phyloP scores from a whole-genome alignment of 1,140 invertebrate species.

The Drosophila pallidifrons region DNA sequence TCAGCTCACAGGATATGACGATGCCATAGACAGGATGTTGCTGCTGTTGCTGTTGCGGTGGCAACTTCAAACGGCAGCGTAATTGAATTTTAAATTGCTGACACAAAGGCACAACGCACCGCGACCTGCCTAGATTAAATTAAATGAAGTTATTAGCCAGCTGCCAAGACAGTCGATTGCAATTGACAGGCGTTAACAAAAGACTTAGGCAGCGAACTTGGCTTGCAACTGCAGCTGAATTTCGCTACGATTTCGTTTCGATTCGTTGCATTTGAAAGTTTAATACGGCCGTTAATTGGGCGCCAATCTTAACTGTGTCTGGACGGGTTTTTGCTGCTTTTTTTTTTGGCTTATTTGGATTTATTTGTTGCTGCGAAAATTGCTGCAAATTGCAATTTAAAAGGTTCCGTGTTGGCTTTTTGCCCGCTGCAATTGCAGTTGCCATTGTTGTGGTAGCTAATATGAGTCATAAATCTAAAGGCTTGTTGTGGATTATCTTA shows the following conservation, averaged over 20 bases:
- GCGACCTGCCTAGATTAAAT: slow-evolving; percentile 67
- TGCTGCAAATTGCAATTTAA: slow-evolving; percentile 80
- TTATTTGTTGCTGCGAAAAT: slow-evolving; percentile 68
- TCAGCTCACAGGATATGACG: slow-evolving; percentile 72
- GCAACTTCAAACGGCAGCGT: slow-evolving; percentile 63
- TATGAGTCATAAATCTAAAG: slow-evolving; percentile 81
- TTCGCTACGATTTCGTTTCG: slow-evolving; percentile 33
- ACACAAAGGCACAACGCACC: slow-evolving; percentile 14
- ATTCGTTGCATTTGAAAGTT: slow-evolving; percentile 69
- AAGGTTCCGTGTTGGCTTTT: slow-evolving; percentile 71
- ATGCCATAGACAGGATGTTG: slow-evolving; percentile 49
- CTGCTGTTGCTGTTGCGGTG: slow-evolving; percentile 50
- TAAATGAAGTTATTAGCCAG: slow-evolving; percentile 78
- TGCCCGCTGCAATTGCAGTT: background rate
- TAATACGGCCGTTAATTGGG: slow-evolving; percentile 78
- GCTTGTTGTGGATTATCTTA: slow-evolving; percentile 68
- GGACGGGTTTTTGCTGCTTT: slow-evolving; percentile 31
- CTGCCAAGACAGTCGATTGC: slow-evolving; percentile 32
- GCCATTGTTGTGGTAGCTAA: slow-evolving; percentile 57
- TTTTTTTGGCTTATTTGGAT: slow-evolving; percentile 23
- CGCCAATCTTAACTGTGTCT: slow-evolving; percentile 65
- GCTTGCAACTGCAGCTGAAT: slow-evolving; percentile 37
- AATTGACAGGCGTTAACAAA: slow-evolving; percentile 68
- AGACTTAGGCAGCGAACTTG: slow-evolving; percentile 54
- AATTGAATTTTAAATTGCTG: slow-evolving; percentile 80